A percentile compares a stretch with the other conserved stretches of the same genome.
phyloP scores from a whole-genome alignment of 2,888 invertebrate species.

The Drosophila macrospina region DNA sequence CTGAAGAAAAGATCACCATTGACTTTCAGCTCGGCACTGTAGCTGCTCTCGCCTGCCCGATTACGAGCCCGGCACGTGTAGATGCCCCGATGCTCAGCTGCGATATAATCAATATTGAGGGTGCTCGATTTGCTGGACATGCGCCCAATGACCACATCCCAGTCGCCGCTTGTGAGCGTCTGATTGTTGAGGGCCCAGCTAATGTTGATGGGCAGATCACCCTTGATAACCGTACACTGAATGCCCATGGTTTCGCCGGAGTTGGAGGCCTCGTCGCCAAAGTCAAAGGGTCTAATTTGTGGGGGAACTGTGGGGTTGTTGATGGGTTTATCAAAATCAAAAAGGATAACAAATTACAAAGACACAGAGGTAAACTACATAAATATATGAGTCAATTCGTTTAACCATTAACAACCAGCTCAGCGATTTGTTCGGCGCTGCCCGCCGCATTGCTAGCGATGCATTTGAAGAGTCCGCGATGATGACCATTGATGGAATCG shows the following conservation, averaged over 20 bases:
- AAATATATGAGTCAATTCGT: not conserved
- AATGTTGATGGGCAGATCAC: constrained; percentile 89
- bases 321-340: constrained; percentile 31
- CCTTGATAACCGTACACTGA: constrained; percentile 87
- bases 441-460: constrained; percentile 91
- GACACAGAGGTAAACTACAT: constrained; percentile 3
- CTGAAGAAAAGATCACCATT: constrained; percentile 77
- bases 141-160: constrained; percentile 83
- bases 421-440: constrained; percentile 88
- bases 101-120: constrained; percentile 88
- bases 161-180: constrained; percentile 82
- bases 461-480: constrained; percentile 91
- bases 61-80: constrained; percentile 89
- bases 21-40: constrained; percentile 85
- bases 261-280: constrained; percentile 90
- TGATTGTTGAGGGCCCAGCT: constrained; percentile 87
- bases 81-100: constrained; percentile 88
- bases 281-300: constrained; percentile 90
- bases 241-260: constrained; percentile 90
- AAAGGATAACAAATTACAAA: constrained; percentile 16
- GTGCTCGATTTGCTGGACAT: constrained; percentile 86
- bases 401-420: constrained; percentile 90
- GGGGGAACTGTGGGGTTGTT: constrained; percentile 86
- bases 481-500: constrained; percentile 90
- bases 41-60: constrained; percentile 86